These are phyloP conservation scores for Catagonus wagneri DNA, from an alignment of 2,113 vertebrate species.

Conservation along the genomic window DNA sequence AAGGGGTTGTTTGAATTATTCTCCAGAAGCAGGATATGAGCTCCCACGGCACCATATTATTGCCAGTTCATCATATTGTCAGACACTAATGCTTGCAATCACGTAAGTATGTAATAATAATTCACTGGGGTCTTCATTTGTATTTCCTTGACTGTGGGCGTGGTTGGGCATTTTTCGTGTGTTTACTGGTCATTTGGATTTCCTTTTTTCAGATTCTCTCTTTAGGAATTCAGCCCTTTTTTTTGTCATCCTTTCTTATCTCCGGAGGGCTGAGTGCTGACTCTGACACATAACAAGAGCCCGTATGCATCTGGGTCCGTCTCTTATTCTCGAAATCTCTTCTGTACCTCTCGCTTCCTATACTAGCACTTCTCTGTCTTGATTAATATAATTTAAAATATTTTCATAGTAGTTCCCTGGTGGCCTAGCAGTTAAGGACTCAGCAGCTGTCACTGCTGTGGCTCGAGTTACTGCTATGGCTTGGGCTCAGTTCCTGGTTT, in stretches of 20 bases:
- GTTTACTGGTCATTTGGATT: background rate
- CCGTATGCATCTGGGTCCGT: background rate
- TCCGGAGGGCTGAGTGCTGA: background rate
- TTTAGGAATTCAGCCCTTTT: background rate
- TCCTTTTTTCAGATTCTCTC: background rate
- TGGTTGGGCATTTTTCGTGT: background rate
- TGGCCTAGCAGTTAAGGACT: background rate
- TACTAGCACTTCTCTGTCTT: background rate
- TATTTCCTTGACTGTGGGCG: background rate
- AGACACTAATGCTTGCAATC: no score
- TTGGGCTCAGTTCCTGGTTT: no score
- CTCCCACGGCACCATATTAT: background rate
- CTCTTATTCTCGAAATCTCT: background rate
- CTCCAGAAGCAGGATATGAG: background rate
- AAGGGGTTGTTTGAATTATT: conserved; percentile 4
- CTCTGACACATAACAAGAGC: background rate
- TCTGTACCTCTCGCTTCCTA: background rate
- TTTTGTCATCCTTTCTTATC: background rate
- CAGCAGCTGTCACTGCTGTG: no score
- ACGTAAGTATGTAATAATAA: background rate
- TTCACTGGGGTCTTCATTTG: background rate
- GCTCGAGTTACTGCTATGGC: no score
- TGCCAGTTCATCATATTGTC: background rate
- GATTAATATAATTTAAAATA: background rate
- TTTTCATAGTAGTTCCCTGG: background rate